Evolutionary conservation across 2,888 invertebrate species (phyloP).

Genomic region (Chaetoderma sp.): DNA sequence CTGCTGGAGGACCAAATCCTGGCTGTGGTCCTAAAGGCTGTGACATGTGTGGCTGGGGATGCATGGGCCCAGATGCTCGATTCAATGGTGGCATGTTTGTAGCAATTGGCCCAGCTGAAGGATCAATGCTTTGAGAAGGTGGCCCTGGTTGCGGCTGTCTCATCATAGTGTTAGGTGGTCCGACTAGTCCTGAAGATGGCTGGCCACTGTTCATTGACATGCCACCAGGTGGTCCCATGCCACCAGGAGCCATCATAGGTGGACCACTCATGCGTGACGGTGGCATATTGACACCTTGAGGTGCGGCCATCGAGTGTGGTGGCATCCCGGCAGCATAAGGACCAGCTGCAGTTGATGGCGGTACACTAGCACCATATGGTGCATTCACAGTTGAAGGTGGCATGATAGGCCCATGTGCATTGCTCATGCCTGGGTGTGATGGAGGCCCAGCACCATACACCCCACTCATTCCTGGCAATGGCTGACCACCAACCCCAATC

Average conservation of each 20-base stretch:
- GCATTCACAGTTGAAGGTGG: conserved; percentile 3
- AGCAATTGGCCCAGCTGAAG: conserved; percentile 14
- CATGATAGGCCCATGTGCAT: no score
- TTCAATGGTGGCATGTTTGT: no score
- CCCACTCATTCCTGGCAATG: no score
- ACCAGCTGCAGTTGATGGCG: neutral
- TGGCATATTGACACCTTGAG: conserved; percentile 16
- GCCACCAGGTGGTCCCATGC: conserved; percentile 5
- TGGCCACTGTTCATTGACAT: neutral
- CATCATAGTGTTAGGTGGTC: conserved; percentile 7
- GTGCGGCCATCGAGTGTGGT: neutral
- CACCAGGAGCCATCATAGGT: conserved; percentile 16
- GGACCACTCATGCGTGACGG: conserved; percentile 30
- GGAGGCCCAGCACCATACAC: no score
- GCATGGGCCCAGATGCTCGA: neutral
- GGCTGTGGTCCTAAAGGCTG: neutral
- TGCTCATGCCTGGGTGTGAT: no score
- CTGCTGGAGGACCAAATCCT: conserved; percentile 9
- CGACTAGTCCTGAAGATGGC: conserved; percentile 13
- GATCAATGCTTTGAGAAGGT: conserved; percentile 18
- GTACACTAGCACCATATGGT: conserved; percentile 26
- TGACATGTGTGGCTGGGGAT: no score
- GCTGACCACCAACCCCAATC: no score
- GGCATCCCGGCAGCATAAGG: conserved; percentile 2
- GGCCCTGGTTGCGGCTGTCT: conserved; percentile 8